Evolutionary conservation across 2,113 vertebrate genomes (phyloP).

Genomic region (Dromiciops gliroides): DNA sequence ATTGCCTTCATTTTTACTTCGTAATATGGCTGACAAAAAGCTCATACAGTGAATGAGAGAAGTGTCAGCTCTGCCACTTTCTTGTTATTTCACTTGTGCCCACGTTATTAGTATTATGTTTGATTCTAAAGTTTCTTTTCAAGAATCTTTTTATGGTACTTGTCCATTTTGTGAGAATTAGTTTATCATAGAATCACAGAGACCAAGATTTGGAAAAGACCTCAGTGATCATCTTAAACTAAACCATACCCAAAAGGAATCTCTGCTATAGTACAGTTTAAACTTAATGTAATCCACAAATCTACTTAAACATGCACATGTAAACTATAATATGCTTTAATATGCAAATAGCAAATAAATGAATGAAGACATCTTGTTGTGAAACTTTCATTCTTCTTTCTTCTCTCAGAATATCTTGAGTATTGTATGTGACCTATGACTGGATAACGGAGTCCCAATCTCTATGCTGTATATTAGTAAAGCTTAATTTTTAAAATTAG

Average conservation of each 20-base stretch:
- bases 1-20: background rate
- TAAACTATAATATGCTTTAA: background rate
- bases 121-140: background rate
- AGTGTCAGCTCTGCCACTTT: background rate
- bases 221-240: background rate
- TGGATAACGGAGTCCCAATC: background rate
- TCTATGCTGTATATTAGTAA: background rate
- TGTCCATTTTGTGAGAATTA: background rate
- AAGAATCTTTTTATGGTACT: background rate
- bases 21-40: background rate
- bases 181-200: background rate
- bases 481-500: background rate
- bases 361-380: background rate
- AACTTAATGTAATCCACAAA: background rate
- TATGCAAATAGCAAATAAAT: background rate
- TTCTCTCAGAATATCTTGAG: background rate
- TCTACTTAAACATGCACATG: background rate
- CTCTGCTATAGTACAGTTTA: background rate
- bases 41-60: background rate
- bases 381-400: background rate
- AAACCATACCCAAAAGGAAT: background rate
- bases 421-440: background rate
- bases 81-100: background rate
- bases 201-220: background rate
- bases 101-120: background rate